Evolutionary conservation across 2,797 vertebrate species (phyloP).

Genomic region (Aplochiton taeniatus): DNA sequence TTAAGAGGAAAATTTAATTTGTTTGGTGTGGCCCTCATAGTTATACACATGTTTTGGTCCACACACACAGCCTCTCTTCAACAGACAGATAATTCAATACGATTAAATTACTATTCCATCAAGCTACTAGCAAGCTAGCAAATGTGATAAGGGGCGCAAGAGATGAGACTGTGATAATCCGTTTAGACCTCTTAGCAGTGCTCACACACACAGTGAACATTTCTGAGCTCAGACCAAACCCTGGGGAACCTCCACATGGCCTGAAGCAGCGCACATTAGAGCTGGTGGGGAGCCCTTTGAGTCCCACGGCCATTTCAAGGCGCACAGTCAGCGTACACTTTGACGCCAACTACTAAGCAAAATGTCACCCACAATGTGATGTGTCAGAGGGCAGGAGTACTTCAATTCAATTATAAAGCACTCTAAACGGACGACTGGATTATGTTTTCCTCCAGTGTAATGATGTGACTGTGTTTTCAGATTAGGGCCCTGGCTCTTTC

Average conservation of each 20-base stretch:
- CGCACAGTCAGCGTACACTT: slow-evolving; percentile 2
- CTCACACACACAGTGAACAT: slow-evolving; percentile 11
- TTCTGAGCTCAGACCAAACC: slow-evolving; percentile 5
- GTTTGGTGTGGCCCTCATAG: no score
- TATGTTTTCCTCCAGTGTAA: slow-evolving; percentile 69
- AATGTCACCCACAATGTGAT: slow-evolving; percentile 34
- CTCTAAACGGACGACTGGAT: slow-evolving; percentile 58
- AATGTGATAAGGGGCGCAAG: slow-evolving; percentile 4
- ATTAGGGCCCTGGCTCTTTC: slow-evolving; percentile 57
- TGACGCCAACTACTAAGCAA: slow-evolving; percentile 22
- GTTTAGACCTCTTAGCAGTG: slow-evolving; percentile 26
- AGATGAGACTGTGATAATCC: slow-evolving; percentile 26
- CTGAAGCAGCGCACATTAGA: slow-evolving; percentile 10
- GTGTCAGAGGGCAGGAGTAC: slow-evolving; percentile 47
- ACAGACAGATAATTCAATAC: no score
- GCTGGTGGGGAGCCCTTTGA: slow-evolving; percentile 14
- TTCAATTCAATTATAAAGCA: slow-evolving; percentile 62
- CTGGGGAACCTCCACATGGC: slow-evolving; percentile 18
- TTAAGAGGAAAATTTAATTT: no score
- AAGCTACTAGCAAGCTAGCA: slow-evolving; percentile 7
- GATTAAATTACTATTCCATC: no score
- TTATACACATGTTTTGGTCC: no score
- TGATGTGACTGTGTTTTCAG: slow-evolving; percentile 71
- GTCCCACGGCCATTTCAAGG: slow-evolving; percentile 15
- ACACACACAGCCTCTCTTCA: no score